phyloP scores from a whole-genome alignment of 2,113 vertebrate species.

The Antigone vipio region DNA sequence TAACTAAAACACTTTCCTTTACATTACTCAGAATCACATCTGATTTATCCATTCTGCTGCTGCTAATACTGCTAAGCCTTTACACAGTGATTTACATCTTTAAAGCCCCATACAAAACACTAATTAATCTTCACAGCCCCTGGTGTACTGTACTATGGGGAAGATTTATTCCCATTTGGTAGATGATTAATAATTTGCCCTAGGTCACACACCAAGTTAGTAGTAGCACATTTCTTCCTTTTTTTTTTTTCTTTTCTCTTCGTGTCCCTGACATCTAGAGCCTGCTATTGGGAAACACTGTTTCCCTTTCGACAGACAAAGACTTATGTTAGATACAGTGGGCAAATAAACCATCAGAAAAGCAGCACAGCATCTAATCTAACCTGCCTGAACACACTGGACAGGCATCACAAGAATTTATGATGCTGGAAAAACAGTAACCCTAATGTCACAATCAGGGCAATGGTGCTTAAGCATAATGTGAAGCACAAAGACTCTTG shows the following conservation, averaged over 20 bases:
- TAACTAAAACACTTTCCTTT: not conserved
- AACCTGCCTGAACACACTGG: not conserved
- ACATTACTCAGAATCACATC: not conserved
- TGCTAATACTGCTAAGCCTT: conserved; percentile 20
- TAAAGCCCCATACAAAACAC: conserved; percentile 44
- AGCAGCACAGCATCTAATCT: not conserved
- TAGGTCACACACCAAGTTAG: not conserved
- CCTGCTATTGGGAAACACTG: not conserved
- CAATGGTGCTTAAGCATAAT: not conserved
- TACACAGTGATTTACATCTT: conserved; percentile 29
- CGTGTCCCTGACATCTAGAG: not conserved
- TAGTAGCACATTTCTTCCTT: not conserved
- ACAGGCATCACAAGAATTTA: not conserved
- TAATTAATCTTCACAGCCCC: conserved; percentile 45
- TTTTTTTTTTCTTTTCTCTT: not conserved
- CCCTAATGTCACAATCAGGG: not conserved
- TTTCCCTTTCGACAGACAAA: not conserved
- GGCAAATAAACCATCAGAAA: not conserved
- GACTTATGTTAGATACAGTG: not conserved
- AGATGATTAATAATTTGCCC: conserved; percentile 15
- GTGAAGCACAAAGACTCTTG: conserved; percentile 15
- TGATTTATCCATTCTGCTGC: conserved; percentile 27
- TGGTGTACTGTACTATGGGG: not conserved
- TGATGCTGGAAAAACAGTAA: not conserved
- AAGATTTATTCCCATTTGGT: conserved; percentile 25